Conservation (phyloP, 2,888 invertebrate species). For the Drosophila glabriapex region DNA sequence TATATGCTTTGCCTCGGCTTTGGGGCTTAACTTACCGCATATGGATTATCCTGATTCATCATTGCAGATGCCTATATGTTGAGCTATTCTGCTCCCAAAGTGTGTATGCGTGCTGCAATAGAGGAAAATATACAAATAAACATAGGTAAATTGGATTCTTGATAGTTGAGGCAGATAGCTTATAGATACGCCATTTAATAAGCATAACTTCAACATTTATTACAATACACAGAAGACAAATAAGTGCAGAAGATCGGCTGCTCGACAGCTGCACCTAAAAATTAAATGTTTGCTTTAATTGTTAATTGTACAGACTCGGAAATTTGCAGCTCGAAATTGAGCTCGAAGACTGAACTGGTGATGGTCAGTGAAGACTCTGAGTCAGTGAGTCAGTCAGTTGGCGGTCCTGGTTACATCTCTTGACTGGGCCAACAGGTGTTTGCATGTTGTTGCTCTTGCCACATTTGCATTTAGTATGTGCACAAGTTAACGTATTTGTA, state of each 20-base stretch:
- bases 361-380: not conserved
- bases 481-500: conserved; percentile 64
- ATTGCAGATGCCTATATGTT: conserved; percentile 55
- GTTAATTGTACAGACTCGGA: conserved; percentile 27
- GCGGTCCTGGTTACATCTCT: conserved; percentile 10
- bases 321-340: conserved; percentile 2
- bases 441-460: conserved; percentile 29
- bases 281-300: conserved; percentile 25
- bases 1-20: conserved; percentile 32
- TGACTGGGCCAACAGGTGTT: conserved; percentile 72
- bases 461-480: conserved; percentile 36
- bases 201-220: conserved; percentile 44
- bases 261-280: conserved; percentile 41
- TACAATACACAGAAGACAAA: conserved; percentile 27
- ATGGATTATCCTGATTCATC: conserved; percentile 84
- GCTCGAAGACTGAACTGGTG: not conserved
- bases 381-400: conserved; percentile 16
- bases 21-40: conserved; percentile 78
- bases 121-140: conserved; percentile 17
- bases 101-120: conserved; percentile 44
- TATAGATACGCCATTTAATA: conserved; percentile 21
- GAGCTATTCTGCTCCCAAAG: conserved; percentile 16
- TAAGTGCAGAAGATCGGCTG: not conserved
- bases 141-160: not conserved
- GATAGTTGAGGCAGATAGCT: conserved; percentile 4